A percentile compares a stretch with the other conserved stretches of the same genome.
Evolutionary conservation across 2,113 vertebrate genomes (phyloP).

Genomic region (Brienomyrus longianalis): DNA sequence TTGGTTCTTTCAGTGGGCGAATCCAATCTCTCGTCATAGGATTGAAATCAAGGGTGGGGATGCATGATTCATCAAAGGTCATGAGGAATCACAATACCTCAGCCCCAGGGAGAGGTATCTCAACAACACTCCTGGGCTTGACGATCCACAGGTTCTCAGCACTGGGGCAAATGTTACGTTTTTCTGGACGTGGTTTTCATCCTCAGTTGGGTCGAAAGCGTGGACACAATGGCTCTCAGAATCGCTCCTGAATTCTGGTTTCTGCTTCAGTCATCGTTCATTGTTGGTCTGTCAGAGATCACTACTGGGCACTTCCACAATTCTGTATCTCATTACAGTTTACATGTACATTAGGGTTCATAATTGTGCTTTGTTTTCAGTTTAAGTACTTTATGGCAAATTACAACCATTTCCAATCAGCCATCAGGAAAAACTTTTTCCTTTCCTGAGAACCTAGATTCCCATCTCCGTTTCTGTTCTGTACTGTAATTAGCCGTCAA

Average conservation of each 20-base stretch:
- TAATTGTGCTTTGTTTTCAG: neutral
- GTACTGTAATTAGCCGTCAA: neutral
- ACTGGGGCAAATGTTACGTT: neutral
- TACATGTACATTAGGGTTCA: neutral
- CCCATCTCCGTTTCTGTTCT: neutral
- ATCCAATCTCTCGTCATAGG: neutral
- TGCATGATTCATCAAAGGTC: neutral
- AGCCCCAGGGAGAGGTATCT: neutral
- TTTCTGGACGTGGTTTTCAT: neutral
- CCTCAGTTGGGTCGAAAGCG: neutral
- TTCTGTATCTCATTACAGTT: neutral
- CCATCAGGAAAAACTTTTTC: neutral
- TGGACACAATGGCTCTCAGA: neutral
- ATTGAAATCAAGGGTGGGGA: neutral
- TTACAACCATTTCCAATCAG: neutral
- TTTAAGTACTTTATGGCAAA: neutral
- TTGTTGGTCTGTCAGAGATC: neutral
- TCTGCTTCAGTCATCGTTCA: neutral
- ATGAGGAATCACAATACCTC: neutral
- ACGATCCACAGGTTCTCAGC: neutral
- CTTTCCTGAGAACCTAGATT: conserved; percentile 6
- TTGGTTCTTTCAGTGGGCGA: neutral
- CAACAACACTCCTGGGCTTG: neutral
- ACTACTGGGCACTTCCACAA: neutral
- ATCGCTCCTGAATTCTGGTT: neutral